These are phyloP conservation scores for Odontothrips loti DNA, from an alignment of 2,888 invertebrate genomes.

Conservation along the genomic window DNA sequence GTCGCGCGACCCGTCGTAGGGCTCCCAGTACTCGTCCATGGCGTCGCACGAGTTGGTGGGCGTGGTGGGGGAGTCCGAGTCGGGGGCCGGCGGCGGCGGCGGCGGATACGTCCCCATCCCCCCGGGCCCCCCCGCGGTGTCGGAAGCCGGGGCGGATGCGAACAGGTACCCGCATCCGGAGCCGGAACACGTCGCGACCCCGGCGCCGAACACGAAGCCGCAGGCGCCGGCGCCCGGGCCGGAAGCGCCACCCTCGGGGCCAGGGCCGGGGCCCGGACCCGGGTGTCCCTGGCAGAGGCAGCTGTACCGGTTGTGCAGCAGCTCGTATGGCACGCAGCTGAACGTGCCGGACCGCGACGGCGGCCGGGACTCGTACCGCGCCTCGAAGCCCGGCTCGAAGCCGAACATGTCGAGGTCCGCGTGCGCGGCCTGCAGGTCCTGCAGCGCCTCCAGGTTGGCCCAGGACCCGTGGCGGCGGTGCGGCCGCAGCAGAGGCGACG, in stretches of 20 bases:
- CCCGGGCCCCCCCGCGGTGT: too few relatives aligned
- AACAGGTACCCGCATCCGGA: constrained; percentile 24
- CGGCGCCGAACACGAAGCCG: constrained; percentile 18
- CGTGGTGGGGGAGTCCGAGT: background rate
- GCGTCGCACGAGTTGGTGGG: background rate
- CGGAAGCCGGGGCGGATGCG: background rate
- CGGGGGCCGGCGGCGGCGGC: background rate
- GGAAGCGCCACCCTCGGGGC: background rate
- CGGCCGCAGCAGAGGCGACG: background rate
- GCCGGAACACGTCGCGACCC: background rate
- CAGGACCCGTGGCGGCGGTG: background rate
- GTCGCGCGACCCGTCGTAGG: constrained; percentile 12
- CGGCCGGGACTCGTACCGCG: constrained; percentile 4
- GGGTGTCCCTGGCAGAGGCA: background rate
- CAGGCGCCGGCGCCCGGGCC: background rate
- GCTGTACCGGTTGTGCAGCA: constrained; percentile 10
- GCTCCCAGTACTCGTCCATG: background rate
- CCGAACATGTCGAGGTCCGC: constrained; percentile 6
- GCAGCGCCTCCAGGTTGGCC: constrained; percentile 10
- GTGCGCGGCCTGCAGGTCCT: background rate
- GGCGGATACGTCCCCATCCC: constrained; percentile 3
- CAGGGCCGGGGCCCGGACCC: background rate
- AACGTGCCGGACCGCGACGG: background rate
- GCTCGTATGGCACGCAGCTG: background rate
- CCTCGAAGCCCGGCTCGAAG: constrained; percentile 21